These are phyloP conservation scores for Calypte anna DNA, from an alignment of 2,113 vertebrate species.

Conservation along the genomic window DNA sequence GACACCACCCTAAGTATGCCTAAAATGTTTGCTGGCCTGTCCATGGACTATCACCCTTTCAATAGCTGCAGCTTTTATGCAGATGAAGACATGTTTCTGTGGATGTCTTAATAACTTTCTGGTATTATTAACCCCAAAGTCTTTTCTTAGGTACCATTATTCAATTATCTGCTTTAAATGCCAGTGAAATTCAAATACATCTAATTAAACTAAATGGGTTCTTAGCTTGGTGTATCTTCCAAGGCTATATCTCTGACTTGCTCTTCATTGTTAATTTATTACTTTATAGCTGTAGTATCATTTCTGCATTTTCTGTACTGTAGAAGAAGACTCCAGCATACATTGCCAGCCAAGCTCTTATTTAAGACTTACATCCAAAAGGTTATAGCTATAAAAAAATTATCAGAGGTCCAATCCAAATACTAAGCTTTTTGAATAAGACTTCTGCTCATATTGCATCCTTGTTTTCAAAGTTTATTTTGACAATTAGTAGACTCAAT, in stretches of 20 bases:
- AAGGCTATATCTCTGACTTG: not conserved
- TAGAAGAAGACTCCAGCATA: not conserved
- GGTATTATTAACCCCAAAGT: not conserved
- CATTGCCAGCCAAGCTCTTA: not conserved
- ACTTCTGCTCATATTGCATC: not conserved
- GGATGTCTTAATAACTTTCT: not conserved
- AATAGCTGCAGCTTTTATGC: not conserved
- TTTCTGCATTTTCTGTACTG: not conserved
- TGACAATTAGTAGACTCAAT: not conserved
- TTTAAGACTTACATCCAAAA: not conserved
- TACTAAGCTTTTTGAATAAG: not conserved
- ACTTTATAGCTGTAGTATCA: not conserved
- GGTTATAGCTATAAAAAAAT: not conserved
- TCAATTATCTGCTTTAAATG: not conserved
- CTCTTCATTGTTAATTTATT: not conserved
- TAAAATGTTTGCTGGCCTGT: not conserved
- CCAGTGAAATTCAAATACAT: not conserved
- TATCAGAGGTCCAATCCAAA: not conserved
- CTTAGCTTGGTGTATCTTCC: not conserved
- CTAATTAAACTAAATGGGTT: not conserved
- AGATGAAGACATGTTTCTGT: not conserved
- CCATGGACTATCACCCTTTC: not conserved
- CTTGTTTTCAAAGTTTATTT: not conserved
- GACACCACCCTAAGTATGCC: not conserved
- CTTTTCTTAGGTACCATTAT: not conserved